Base-by-base conservation (phyloP, 2,113 vertebrate genomes). In the Chaetodon auriga region DNA sequence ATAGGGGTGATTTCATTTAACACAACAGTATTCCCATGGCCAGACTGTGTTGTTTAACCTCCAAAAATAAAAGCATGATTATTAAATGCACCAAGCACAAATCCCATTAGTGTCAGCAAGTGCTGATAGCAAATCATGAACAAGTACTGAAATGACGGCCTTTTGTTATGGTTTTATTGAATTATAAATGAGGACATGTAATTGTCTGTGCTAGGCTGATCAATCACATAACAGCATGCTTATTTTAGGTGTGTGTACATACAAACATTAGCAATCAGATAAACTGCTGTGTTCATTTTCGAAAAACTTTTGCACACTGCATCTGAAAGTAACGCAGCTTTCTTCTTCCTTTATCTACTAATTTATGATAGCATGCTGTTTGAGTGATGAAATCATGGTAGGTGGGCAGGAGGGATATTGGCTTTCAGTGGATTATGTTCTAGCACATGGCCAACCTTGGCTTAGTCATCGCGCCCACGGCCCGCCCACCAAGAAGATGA, bases 401-500 rank as follows among this genome's bases (percentile, higher is more conserved):
- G 93, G 92, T 91, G 89, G 91, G 91, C 89, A 93, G 90, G 55
- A 93, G 88, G 87, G 86, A 92, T 90, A 93, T 86, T 91, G 87
- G 85, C 83, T 93, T 91, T 90, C 91, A 92, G 91, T 93, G 79
- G 92, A 93, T 92, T 90, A 91, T 92, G 76, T 89, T 93, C 87
- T 82, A 89, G 90, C 83, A 90, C 87, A 93, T 90, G 86, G 88
- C 89, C 90, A 94, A 94, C 90, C 85, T 91, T 92, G 83, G 91
- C 88, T 95, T 93, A 95, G 93, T 94, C 93, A 95, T 90, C 72
- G 62, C 90, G 87, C 92, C 92, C 92, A 94, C 92, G 87, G 74
- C 68, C 80, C 84, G 83, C 93, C 94, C 91, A 94, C 94, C 88
- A 60, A 85, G 78, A 88, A 68, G 84, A 90, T 84, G 91, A 91